phyloP scores from a whole-genome alignment of 92 coral and sea anemone genomes.

The Porites lobata region DNA sequence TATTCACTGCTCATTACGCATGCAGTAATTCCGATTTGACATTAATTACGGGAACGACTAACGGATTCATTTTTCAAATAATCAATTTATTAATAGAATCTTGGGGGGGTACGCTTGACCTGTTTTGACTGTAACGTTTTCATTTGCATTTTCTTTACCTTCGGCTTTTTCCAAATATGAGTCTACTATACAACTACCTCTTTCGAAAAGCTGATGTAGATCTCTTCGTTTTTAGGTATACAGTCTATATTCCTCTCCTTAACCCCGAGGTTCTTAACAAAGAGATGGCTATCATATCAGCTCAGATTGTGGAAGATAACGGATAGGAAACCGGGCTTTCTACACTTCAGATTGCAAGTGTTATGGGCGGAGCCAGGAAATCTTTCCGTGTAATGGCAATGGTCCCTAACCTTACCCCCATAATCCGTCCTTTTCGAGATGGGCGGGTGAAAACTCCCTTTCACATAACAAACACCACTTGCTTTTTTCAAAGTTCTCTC shows the following conservation, averaged over 20 bases:
- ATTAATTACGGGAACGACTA: too few relatives aligned
- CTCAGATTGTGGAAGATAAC: slow-evolving; percentile 59
- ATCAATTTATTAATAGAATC: too few relatives aligned
- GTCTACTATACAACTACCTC: background rate
- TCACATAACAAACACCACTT: slow-evolving; percentile 13
- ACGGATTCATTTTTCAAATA: too few relatives aligned
- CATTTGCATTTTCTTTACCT: too few relatives aligned
- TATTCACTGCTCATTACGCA: too few relatives aligned
- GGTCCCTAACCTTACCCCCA: slow-evolving; percentile 11
- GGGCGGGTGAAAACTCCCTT: background rate
- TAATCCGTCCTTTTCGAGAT: background rate
- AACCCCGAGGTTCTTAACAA: slow-evolving; percentile 24
- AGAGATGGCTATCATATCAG: slow-evolving; percentile 40
- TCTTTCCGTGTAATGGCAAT: slow-evolving; percentile 1
- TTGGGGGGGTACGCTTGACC: too few relatives aligned
- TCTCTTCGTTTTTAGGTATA: slow-evolving; percentile 51
- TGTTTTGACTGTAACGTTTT: too few relatives aligned
- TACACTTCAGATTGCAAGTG: slow-evolving; percentile 17
- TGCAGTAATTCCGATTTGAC: too few relatives aligned
- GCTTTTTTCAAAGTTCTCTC: background rate
- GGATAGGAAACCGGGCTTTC: slow-evolving; percentile 31
- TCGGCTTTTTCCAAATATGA: too few relatives aligned
- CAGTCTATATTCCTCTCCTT: slow-evolving; percentile 22
- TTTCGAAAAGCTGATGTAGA: slow-evolving; percentile 29
- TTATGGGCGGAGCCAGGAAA: slow-evolving; percentile 57